A percentile compares a stretch with the other conserved stretches of the same genome.
These are phyloP conservation scores for Iphiclides podalirius DNA, from an alignment of 2,888 invertebrate species.

Conservation along the genomic window DNA sequence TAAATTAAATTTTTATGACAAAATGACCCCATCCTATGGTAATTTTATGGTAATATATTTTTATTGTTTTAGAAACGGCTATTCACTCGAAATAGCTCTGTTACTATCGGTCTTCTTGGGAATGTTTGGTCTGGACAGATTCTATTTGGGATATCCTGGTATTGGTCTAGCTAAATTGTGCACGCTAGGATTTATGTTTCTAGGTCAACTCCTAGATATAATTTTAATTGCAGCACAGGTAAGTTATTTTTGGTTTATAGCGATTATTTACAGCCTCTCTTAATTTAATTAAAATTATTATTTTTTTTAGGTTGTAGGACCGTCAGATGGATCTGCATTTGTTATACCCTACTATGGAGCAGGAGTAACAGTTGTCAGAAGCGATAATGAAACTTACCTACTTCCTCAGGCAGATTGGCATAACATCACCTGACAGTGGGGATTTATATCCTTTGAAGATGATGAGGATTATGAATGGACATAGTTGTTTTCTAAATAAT, in stretches of 20 bases:
- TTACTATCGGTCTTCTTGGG: slow-evolving; percentile 97
- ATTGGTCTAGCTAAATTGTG: slow-evolving; percentile 96
- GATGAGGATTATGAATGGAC: slow-evolving; percentile 77
- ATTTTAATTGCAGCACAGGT: slow-evolving; percentile 95
- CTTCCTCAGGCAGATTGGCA: slow-evolving; percentile 90
- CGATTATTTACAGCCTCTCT: too few species aligned
- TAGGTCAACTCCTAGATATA: slow-evolving; percentile 96
- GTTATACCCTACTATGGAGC: slow-evolving; percentile 97
- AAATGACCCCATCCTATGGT: too few species aligned
- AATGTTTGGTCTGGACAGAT: slow-evolving; percentile 98
- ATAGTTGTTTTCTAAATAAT: slow-evolving; percentile 41
- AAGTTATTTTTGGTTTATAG: slow-evolving; percentile 24
- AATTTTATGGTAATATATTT: too few species aligned
- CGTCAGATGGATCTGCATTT: slow-evolving; percentile 96
- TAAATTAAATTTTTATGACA: too few species aligned
- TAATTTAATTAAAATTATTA: neutral
- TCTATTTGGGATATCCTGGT: slow-evolving; percentile 99
- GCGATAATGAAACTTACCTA: slow-evolving; percentile 91
- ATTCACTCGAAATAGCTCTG: slow-evolving; percentile 94
- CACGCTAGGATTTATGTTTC: slow-evolving; percentile 97
- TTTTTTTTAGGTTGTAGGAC: slow-evolving; percentile 86
- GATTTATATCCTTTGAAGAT: slow-evolving; percentile 67
- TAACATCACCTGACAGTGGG: slow-evolving; percentile 78
- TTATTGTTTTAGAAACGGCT: slow-evolving; percentile 88
- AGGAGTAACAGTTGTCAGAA: slow-evolving; percentile 87